Evolutionary conservation across 2,888 invertebrate species (phyloP).

Genomic region (Tipula lateralis): DNA sequence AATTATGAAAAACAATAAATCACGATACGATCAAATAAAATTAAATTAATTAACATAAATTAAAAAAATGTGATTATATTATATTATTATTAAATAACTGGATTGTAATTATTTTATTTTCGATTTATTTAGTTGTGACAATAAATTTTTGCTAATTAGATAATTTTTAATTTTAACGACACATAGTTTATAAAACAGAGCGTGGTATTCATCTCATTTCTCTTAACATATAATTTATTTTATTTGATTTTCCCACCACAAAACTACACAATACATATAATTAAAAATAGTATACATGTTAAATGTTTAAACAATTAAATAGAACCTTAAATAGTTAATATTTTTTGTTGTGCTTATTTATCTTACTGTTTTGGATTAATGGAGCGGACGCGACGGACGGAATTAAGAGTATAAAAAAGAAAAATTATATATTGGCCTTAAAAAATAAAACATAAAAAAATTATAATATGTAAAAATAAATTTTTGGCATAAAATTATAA

Average conservation of each 20-base stretch:
- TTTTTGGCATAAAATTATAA: background rate
- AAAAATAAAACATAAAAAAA: background rate
- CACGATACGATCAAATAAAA: background rate
- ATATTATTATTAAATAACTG: background rate
- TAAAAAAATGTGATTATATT: background rate
- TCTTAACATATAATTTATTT: background rate
- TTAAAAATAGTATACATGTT: background rate
- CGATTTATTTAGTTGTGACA: background rate
- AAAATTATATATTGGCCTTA: slow-evolving; percentile 20
- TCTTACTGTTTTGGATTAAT: background rate
- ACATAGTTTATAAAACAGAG: background rate
- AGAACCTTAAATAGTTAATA: background rate
- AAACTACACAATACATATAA: background rate
- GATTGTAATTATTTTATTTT: background rate
- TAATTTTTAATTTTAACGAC: background rate
- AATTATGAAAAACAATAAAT: background rate
- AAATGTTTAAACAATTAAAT: background rate
- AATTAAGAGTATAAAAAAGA: background rate
- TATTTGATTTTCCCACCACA: background rate
- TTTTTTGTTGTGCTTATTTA: background rate
- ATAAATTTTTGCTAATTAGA: background rate
- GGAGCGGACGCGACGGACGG: background rate
- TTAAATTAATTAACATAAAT: background rate
- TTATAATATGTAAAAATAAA: background rate
- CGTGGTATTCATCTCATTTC: background rate